These are phyloP conservation scores for Schizopygopsis pylzovi DNA, from an alignment of 2,797 vertebrate genomes.

Conservation along the genomic window DNA sequence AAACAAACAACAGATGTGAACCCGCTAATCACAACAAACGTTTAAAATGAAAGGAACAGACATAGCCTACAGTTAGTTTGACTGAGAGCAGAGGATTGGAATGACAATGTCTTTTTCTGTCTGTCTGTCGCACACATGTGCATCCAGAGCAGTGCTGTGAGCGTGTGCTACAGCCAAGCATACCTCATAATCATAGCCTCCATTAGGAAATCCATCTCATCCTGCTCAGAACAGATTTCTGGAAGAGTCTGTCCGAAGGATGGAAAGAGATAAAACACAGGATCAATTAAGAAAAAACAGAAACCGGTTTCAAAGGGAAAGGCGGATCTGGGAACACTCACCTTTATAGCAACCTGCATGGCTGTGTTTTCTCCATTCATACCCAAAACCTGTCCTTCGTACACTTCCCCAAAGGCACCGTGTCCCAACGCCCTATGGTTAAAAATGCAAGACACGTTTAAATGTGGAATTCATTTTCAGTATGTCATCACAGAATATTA, in stretches of 20 bases:
- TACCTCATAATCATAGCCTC: constrained; percentile 94
- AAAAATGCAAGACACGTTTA: constrained; percentile 2
- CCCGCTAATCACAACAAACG: constrained; percentile 48
- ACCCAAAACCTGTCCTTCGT: constrained; percentile 88
- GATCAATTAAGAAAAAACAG: constrained; percentile 14
- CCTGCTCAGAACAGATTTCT: constrained; percentile 93
- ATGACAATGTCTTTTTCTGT: background rate
- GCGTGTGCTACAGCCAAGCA: background rate
- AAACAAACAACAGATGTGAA: constrained; percentile 57
- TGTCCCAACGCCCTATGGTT: constrained; percentile 87
- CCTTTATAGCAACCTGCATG: constrained; percentile 93
- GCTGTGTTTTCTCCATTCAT: constrained; percentile 84
- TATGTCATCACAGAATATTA: background rate
- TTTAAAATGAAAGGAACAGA: constrained; percentile 28
- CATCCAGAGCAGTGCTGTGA: constrained; percentile 15
- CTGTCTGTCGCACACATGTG: constrained; percentile 48
- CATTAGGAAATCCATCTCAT: constrained; percentile 95
- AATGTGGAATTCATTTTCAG: background rate
- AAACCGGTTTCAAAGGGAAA: constrained; percentile 31
- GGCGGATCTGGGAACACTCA: constrained; percentile 68
- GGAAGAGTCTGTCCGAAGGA: constrained; percentile 84
- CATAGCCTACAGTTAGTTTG: constrained; percentile 18
- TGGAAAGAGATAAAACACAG: constrained; percentile 49
- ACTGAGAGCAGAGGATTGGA: constrained; percentile 24
- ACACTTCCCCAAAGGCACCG: constrained; percentile 92